A percentile compares a stretch with the other conserved stretches of the same genome.
phyloP scores from a whole-genome alignment of 2,888 invertebrate species.

The Coleophora deauratella region DNA sequence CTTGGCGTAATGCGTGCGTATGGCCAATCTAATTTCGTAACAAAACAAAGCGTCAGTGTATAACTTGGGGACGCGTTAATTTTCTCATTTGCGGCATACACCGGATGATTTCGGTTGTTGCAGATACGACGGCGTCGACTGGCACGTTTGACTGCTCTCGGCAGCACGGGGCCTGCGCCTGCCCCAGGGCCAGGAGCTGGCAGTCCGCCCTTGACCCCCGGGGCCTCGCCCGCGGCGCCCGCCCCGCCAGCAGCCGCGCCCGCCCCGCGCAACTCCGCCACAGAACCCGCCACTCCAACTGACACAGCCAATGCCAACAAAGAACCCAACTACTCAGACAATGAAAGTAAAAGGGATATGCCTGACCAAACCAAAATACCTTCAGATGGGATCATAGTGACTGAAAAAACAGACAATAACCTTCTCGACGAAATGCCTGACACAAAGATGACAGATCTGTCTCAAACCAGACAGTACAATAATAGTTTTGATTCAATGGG shows the following conservation, averaged over 20 bases:
- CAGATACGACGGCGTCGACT: slow-evolving; percentile 85
- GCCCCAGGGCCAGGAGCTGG: slow-evolving; percentile 61
- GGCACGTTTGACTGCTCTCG: slow-evolving; percentile 79
- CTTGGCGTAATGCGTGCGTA: slow-evolving; percentile 63
- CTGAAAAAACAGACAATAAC: slow-evolving; percentile 63
- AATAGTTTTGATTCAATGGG: slow-evolving; percentile 69
- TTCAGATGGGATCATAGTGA: slow-evolving; percentile 62
- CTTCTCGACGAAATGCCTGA: slow-evolving; percentile 67
- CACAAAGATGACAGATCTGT: slow-evolving; percentile 68
- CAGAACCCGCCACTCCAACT: slow-evolving; percentile 41
- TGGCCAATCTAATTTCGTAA: slow-evolving; percentile 71
- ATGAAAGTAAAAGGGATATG: slow-evolving; percentile 46
- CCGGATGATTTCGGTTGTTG: slow-evolving; percentile 39
- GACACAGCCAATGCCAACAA: slow-evolving; percentile 49
- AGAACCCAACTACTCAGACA: slow-evolving; percentile 52
- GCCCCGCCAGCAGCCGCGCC: slow-evolving; percentile 32
- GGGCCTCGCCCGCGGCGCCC: slow-evolving; percentile 46
- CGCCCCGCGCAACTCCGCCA: slow-evolving; percentile 36
- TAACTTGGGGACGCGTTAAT: slow-evolving; percentile 30
- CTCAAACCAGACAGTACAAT: slow-evolving; percentile 61
- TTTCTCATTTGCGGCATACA: slow-evolving; percentile 41
- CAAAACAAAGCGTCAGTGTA: slow-evolving; percentile 68
- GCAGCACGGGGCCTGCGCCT: slow-evolving; percentile 63
- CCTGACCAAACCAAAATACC: slow-evolving; percentile 55
- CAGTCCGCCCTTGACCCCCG: slow-evolving; percentile 63